Percentiles rank a stretch among this genome's conserved stretches.
Evolutionary conservation across 2,888 invertebrate species (phyloP).

Genomic region (Idaea biselata): DNA sequence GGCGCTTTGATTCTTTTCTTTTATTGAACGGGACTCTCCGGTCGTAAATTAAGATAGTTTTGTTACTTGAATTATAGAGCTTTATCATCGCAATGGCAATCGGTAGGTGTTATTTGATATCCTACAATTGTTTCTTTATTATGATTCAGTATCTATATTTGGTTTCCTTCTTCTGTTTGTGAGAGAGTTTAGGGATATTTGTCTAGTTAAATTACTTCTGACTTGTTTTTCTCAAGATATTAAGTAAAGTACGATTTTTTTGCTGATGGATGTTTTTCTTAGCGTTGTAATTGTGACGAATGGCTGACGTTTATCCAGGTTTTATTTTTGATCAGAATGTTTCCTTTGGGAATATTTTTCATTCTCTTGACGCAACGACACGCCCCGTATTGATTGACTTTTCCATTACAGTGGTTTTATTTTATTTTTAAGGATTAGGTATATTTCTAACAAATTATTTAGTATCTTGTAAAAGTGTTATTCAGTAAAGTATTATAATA

Average conservation of each 20-base stretch:
- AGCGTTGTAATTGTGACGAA: background rate
- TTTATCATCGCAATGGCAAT: slow-evolving; percentile 77
- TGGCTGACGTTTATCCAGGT: background rate
- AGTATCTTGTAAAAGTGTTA: background rate
- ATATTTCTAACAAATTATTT: no score
- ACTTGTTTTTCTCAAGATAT: background rate
- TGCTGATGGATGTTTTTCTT: background rate
- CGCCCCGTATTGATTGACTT: background rate
- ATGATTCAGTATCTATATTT: slow-evolving; percentile 52
- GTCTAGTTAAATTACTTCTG: slow-evolving; percentile 5
- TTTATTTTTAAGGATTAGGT: no score
- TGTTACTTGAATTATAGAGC: slow-evolving; percentile 78
- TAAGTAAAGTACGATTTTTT: slow-evolving; percentile 3
- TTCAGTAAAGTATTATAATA: background rate
- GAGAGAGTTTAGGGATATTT: background rate
- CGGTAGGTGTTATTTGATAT: slow-evolving; percentile 78
- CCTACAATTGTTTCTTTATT: slow-evolving; percentile 62
- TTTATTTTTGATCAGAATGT: background rate
- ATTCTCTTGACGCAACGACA: background rate
- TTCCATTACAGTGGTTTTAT: background rate
- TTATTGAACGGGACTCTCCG: slow-evolving; percentile 73
- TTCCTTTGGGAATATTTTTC: background rate
- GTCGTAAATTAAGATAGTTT: slow-evolving; percentile 74
- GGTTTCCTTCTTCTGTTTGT: slow-evolving; percentile 30
- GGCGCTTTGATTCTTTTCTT: slow-evolving; percentile 75